phyloP scores from a whole-genome alignment of 2,113 vertebrate genomes.

The Paradoxurus hermaphroditus region DNA sequence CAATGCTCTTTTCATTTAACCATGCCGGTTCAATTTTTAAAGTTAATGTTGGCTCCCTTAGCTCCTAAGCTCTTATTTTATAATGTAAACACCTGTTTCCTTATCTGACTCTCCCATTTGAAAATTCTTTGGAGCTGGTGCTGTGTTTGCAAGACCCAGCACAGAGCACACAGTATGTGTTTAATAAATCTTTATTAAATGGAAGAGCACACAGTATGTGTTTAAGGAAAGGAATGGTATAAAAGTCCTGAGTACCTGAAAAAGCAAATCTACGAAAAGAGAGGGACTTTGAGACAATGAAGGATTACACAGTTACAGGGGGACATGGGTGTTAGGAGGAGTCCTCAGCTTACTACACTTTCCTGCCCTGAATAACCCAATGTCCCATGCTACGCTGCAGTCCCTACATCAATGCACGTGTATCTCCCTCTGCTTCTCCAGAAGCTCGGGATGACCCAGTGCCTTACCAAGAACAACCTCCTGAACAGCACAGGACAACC shows the following conservation, averaged over 20 bases:
- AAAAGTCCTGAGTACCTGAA: not conserved
- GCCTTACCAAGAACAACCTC: not conserved
- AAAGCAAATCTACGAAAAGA: constrained; percentile 13
- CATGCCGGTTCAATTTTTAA: not conserved
- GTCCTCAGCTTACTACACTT: not conserved
- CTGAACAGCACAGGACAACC: not conserved
- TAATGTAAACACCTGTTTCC: not conserved
- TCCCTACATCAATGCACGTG: not conserved
- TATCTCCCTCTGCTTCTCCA: not conserved
- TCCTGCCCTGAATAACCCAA: not conserved
- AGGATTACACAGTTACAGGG: not conserved
- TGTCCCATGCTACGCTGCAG: not conserved
- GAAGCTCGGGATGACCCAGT: not conserved
- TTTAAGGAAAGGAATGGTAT: not conserved
- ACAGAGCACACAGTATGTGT: not conserved
- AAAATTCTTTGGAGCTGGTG: constrained; percentile 19
- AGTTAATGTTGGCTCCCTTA: constrained; percentile 20
- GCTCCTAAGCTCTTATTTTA: constrained; percentile 32
- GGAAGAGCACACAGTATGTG: not conserved
- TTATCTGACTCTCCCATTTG: not conserved
- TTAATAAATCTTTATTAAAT: constrained; percentile 35
- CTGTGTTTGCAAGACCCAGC: not conserved
- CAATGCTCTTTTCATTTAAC: not conserved
- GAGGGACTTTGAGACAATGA: not conserved
- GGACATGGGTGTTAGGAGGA: not conserved